Evolutionary conservation across 2,888 invertebrate species (phyloP).

Genomic region (Drosophila pegasa): DNA sequence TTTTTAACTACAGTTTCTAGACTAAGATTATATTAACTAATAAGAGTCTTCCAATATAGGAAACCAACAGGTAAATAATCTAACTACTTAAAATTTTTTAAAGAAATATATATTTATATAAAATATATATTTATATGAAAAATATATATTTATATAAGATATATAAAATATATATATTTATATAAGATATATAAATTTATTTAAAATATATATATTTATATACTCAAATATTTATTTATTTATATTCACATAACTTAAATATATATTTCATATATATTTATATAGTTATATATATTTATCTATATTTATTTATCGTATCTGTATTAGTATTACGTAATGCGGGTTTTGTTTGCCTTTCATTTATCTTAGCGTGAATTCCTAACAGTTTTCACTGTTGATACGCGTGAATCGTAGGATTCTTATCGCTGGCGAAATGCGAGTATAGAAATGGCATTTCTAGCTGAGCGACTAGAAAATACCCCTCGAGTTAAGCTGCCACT

Average conservation of each 20-base stretch:
- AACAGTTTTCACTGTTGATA: constrained; percentile 21
- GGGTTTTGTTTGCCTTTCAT: not conserved
- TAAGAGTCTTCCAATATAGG: not conserved
- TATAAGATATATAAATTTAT: too few relatives aligned
- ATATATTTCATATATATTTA: not conserved
- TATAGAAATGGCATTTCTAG: not conserved
- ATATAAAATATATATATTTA: too few relatives aligned
- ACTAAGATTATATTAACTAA: not conserved
- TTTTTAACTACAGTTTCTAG: not conserved
- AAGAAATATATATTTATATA: too few relatives aligned
- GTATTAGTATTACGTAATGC: not conserved
- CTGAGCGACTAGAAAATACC: constrained; percentile 17
- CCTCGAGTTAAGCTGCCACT: not conserved
- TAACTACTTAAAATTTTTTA: too few relatives aligned
- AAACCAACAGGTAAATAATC: not conserved
- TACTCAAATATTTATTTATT: not conserved
- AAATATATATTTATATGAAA: too few relatives aligned
- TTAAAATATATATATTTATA: too few relatives aligned
- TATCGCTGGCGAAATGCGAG: constrained; percentile 10
- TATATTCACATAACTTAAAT: not conserved
- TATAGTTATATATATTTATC: not conserved
- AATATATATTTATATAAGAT: too few relatives aligned
- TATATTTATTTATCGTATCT: not conserved
- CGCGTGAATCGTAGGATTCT: constrained; percentile 13
- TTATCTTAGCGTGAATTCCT: constrained; percentile 16